Base-by-base conservation (phyloP, 37 sponge, comb jelly and placozoan species). In the Hormiphora californensis region DNA sequence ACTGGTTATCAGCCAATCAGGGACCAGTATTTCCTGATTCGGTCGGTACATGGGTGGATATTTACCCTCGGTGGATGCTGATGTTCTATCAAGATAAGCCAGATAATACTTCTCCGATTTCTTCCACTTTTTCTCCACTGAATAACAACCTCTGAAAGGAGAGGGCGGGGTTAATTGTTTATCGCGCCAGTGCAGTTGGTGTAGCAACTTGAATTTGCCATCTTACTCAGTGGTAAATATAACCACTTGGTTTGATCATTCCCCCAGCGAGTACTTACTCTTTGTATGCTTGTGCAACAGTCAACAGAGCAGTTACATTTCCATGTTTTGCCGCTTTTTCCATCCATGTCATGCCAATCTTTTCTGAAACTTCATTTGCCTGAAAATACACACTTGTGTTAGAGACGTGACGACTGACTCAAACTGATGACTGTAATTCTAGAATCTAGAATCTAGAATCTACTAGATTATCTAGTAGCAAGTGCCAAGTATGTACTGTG, bases 61-160 rank as follows among this genome's bases (percentile, higher is more conserved):
- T n/a, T n/a, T n/a, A n/a, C n/a, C n/a, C n/a, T n/a, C n/a, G n/a
- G 81, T 27, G 9, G 39, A 21, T 11, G 81, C 32, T 2, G 81
- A 40, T 4, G 81, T 43, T 43, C 81, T 43, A 4, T 73, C 81
- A 15, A 46, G 21, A 40, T 73, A 73, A n/a, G 40, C 43, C 25
- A 43, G 40, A 46, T 73, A 73, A 46, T 73, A 73, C 44, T 73
- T 73, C 81, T 73, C 81, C 1, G 81, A 43, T 41, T 73, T 73
- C 9, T 23, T 46, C 81, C 81, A 73, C 27, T 73, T 28, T 36
- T 33, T 40, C 25, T 1, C 23, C 7, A 73, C 81, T 22, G 21
- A 43, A 28, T 73, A 73, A 17, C 21, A 36, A 21, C 81, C 81
- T 28, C 81, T 73, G 81, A 19, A 41, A 5, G 21, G n/a, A 57